phyloP scores from a whole-genome alignment of 2,113 vertebrate genomes.

The Cochlearius cochlearius region DNA sequence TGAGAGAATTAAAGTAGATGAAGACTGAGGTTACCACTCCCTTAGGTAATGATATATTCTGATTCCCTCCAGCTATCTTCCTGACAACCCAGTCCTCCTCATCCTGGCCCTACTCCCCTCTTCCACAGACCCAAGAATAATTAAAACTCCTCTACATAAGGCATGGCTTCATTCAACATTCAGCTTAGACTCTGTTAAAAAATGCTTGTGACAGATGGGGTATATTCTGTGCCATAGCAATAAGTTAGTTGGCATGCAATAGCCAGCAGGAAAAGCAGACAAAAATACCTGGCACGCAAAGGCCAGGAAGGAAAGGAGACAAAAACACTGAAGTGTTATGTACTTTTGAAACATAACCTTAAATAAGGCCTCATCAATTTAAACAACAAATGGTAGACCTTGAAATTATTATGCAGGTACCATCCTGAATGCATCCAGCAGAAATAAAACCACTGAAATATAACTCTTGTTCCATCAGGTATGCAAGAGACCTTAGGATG shows the following conservation, averaged over 20 bases:
- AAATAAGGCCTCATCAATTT: neutral
- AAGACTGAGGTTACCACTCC: slow-evolving; percentile 66
- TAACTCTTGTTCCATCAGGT: neutral
- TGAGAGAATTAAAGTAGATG: slow-evolving; percentile 70
- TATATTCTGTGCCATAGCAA: slow-evolving; percentile 37
- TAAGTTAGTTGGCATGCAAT: slow-evolving; percentile 9
- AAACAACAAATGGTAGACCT: neutral
- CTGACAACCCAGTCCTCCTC: slow-evolving; percentile 55
- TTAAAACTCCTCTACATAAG: slow-evolving; percentile 57
- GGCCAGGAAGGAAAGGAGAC: slow-evolving; percentile 3
- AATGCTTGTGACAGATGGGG: slow-evolving; percentile 48
- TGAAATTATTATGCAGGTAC: neutral
- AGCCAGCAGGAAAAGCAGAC: slow-evolving; percentile 32
- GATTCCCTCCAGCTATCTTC: slow-evolving; percentile 69
- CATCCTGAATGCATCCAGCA: neutral
- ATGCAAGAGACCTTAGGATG: neutral
- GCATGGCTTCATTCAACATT: slow-evolving; percentile 57
- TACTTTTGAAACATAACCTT: slow-evolving; percentile 37
- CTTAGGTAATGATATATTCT: slow-evolving; percentile 61
- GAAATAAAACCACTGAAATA: neutral
- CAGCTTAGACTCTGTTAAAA: slow-evolving; percentile 60
- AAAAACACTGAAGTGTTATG: neutral
- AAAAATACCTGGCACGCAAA: slow-evolving; percentile 23
- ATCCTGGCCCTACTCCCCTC: slow-evolving; percentile 20
- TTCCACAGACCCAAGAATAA: slow-evolving; percentile 45